Percentiles rank a stretch among this genome's conserved stretches.
Conservation (phyloP, 2,113 vertebrate genomes). For the Elachura formosa region DNA sequence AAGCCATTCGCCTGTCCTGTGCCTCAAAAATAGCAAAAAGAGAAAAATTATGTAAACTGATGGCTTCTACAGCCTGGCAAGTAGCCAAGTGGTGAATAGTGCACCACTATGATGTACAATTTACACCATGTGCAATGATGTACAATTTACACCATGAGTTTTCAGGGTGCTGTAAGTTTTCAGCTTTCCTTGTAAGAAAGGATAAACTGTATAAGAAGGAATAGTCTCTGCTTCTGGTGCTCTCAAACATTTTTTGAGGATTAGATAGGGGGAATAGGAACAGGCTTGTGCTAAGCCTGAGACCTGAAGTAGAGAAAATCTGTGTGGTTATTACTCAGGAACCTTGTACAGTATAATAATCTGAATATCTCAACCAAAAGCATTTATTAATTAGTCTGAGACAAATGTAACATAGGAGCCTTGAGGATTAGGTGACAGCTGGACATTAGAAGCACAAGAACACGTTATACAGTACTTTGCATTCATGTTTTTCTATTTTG, state of each 20-base stretch:
- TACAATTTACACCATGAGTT: background rate
- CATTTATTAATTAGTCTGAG: background rate
- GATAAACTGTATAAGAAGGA: background rate
- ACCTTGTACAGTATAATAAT: background rate
- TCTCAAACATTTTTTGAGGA: rapidly evolving
- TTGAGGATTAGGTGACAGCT: background rate
- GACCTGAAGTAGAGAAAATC: background rate
- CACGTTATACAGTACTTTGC: background rate
- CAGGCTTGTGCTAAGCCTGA: background rate
- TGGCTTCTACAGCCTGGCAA: background rate
- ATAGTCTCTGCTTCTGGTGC: background rate
- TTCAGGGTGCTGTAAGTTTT: background rate
- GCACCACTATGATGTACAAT: background rate
- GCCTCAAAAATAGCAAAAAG: background rate
- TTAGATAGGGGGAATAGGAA: background rate
- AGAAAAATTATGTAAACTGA: background rate
- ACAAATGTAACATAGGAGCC: background rate
- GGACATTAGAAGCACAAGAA: background rate
- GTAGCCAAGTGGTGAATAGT: background rate
- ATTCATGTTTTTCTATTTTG: background rate
- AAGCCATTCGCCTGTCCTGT: background rate
- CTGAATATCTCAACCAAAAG: background rate
- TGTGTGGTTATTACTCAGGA: background rate
- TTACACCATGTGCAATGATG: background rate
- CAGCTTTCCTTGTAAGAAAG: background rate